Percentiles rank a stretch among this genome's conserved stretches.
Evolutionary conservation across 2,888 invertebrate species (phyloP).

Genomic region (Bhutanitis thaidina): DNA sequence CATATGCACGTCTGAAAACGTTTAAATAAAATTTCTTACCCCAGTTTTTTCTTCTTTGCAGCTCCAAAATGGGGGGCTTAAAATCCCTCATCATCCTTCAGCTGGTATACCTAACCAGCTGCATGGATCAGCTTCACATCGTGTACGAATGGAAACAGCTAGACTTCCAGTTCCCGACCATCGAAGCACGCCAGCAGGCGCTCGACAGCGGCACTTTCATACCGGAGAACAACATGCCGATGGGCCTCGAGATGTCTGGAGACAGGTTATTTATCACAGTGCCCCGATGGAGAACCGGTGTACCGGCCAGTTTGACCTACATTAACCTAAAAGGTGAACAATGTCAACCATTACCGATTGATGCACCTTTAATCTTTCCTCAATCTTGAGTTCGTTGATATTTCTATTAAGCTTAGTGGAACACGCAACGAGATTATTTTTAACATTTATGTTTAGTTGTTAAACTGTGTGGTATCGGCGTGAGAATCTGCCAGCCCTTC

Average conservation of each 20-base stretch:
- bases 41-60: slow-evolving; percentile 37
- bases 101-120: slow-evolving; percentile 52
- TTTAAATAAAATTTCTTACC: no score
- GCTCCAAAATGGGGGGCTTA: slow-evolving; percentile 53
- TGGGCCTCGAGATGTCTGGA: slow-evolving; percentile 85
- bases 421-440: no score
- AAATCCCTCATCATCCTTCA: slow-evolving; percentile 55
- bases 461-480: no score
- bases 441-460: no score
- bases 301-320: slow-evolving; percentile 87
- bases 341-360: no score
- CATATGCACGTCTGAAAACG: no score
- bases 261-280: slow-evolving; percentile 86
- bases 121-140: slow-evolving; percentile 84
- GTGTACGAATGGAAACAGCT: slow-evolving; percentile 87
- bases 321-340: slow-evolving; percentile 83
- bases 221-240: slow-evolving; percentile 85
- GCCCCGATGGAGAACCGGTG: slow-evolving; percentile 87
- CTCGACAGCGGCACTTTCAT: slow-evolving; percentile 81
- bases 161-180: slow-evolving; percentile 82
- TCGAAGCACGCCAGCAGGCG: slow-evolving; percentile 79
- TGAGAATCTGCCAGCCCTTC: no score
- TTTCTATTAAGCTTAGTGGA: no score
- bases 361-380: no score
- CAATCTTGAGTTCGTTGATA: no score